These are phyloP conservation scores for Eucera pruinosa DNA, from an alignment of 2,888 invertebrate species.

Conservation along the genomic window DNA sequence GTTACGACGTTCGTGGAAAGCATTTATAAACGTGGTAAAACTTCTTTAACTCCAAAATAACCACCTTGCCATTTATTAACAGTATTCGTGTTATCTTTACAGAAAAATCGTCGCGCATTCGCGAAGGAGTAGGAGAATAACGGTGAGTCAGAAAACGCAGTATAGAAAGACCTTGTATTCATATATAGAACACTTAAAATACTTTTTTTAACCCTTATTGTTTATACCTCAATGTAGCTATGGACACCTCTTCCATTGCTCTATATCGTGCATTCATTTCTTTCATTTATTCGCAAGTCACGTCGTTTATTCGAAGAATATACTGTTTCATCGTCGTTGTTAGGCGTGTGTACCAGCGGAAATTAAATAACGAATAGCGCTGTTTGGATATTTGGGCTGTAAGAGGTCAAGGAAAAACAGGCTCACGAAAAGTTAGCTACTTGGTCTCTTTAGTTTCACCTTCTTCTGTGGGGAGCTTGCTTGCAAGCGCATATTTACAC, in stretches of 20 bases:
- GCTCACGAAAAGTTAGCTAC: conserved; percentile 83
- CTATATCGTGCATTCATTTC: conserved; percentile 61
- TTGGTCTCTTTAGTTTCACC: conserved; percentile 79
- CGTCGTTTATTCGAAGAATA: conserved; percentile 68
- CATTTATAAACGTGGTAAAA: conserved; percentile 72
- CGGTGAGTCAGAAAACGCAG: conserved; percentile 69
- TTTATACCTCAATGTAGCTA: conserved; percentile 63
- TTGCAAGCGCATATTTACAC: conserved; percentile 77
- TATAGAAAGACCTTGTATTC: conserved; percentile 71
- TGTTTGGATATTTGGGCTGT: conserved; percentile 62
- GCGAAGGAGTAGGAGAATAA: conserved; percentile 67
- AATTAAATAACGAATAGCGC: conserved; percentile 75
- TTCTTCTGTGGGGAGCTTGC: conserved; percentile 81
- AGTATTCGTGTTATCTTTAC: conserved; percentile 68
- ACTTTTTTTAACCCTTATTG: conserved; percentile 58
- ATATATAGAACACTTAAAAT: conserved; percentile 71
- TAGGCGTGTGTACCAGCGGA: conserved; percentile 77
- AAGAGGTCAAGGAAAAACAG: conserved; percentile 64
- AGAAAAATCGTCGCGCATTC: conserved; percentile 64
- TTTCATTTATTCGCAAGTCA: conserved; percentile 65
- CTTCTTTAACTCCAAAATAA: conserved; percentile 71
- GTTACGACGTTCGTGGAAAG: conserved; percentile 61
- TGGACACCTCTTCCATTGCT: conserved; percentile 54
- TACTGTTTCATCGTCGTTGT: conserved; percentile 71
- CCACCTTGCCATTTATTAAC: conserved; percentile 72